Evolutionary conservation across 2,797 vertebrate genomes (phyloP), one percentile per base, ranked within the genome.

Genomic region (Neosilurus hyrtlii): DNA sequence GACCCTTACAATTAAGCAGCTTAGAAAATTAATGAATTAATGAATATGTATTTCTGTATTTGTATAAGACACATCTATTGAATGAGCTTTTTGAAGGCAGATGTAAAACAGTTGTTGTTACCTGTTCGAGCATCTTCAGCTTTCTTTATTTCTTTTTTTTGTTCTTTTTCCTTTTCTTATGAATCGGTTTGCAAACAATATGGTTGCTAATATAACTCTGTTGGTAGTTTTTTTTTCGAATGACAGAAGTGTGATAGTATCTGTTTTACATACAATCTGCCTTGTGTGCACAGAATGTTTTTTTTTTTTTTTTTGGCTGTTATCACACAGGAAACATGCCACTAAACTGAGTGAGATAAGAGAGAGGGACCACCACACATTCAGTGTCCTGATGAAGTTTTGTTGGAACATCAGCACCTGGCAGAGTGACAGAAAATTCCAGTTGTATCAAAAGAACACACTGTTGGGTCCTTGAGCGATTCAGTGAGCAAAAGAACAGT

Each of bases 261-360:
- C 74, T 78, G 80, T 86, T 87, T 87, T 66, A 59, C 65, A 81
- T 77, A 81, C 62, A 86, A 84, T 80, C n/a, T 78, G 74, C 6
- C 82, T 86, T 84, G 24, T 86, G 79, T 84, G 87, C 86, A 82
- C 81, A 84, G 4, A 54, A 75, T 79, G 89, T 85, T 86, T 86
- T 85, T 85, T 85, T 86, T 86, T 85, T 85, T 85, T 85, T 82
- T 70, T 24, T 43, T 14, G 72, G 8, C 61, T 24, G 20, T 49
- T 37, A 62, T 83, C 85, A 72, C 78, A 73, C 86, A 87, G 87
- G 84, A 88, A 87, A 87, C 73, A 76, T 80, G 80, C 66, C 82
- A 63, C 79, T 72, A 84, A 80, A 83, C 80, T 82, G 56, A 71
- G 76, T 73, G 80, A 79, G 54, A 74, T 80, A 82, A 61, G 43